These are phyloP conservation scores for Lepilemur septentrionalis DNA, from an alignment of 2,797 vertebrate species.

Conservation along the genomic window DNA sequence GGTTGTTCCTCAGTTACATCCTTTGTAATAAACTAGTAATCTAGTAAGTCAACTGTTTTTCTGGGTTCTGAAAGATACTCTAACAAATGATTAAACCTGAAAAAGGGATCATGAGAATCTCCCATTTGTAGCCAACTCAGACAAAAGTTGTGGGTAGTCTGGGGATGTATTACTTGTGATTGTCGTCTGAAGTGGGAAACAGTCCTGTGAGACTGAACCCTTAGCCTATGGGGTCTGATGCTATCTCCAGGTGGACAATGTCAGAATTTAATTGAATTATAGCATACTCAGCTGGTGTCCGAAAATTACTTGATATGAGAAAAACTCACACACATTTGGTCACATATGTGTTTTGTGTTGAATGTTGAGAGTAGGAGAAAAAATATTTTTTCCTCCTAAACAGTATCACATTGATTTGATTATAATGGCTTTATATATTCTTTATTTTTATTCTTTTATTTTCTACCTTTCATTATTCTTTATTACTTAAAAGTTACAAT, in stretches of 20 bases:
- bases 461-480: neutral
- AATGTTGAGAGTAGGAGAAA: neutral
- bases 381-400: neutral
- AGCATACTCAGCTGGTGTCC: neutral
- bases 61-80: neutral
- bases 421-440: neutral
- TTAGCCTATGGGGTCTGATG: neutral
- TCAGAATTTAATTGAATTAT: neutral
- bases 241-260: neutral
- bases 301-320: neutral
- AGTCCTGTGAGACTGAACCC: neutral
- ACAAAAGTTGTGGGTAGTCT: neutral
- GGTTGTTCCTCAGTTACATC: neutral
- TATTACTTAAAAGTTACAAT: neutral
- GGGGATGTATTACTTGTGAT: neutral
- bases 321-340: neutral
- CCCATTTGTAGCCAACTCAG: neutral
- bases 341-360: neutral
- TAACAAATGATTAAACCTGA: neutral
- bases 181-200: neutral
- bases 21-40: neutral
- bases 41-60: neutral
- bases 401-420: neutral
- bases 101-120: neutral
- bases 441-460: neutral